Conservation (phyloP, 2,113 vertebrate species). For the Delphinapterus leucas region DNA sequence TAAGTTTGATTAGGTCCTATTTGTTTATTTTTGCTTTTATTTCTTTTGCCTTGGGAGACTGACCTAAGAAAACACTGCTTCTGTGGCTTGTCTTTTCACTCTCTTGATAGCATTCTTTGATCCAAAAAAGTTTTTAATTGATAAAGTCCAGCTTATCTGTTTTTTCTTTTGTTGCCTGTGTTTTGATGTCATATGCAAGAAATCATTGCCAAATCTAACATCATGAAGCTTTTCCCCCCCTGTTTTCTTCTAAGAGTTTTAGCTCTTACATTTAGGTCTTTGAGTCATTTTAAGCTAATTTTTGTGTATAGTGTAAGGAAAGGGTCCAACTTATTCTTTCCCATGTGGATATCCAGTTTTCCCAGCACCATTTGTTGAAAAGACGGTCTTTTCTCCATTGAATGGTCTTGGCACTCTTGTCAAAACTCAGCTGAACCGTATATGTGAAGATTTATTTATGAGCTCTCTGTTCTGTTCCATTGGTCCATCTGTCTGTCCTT, state of each 20-base stretch:
- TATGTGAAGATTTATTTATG: background rate
- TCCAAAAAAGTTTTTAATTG: background rate
- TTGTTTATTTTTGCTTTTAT: no score
- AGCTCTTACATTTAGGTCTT: no score
- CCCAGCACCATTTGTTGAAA: background rate
- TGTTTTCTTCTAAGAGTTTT: no score
- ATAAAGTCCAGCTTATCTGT: background rate
- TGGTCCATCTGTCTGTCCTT: background rate
- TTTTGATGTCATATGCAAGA: background rate
- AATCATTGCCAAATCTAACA: background rate
- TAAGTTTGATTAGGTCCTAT: no score
- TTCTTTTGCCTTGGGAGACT: no score
- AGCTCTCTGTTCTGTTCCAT: background rate
- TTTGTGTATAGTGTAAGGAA: no score
- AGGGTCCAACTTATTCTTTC: no score
- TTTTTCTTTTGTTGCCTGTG: background rate
- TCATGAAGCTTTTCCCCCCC: no score
- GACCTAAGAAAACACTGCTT: background rate
- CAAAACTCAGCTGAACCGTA: background rate
- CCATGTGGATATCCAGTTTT: no score
- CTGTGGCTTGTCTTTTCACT: background rate
- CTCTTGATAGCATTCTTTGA: background rate
- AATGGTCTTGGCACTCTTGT: background rate
- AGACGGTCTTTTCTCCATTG: background rate
- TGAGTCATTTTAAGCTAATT: no score